A percentile compares a stretch with the other conserved stretches of the same genome.
These are phyloP conservation scores for Melinaea marsaeus DNA, from an alignment of 2,888 invertebrate genomes.

Conservation along the genomic window DNA sequence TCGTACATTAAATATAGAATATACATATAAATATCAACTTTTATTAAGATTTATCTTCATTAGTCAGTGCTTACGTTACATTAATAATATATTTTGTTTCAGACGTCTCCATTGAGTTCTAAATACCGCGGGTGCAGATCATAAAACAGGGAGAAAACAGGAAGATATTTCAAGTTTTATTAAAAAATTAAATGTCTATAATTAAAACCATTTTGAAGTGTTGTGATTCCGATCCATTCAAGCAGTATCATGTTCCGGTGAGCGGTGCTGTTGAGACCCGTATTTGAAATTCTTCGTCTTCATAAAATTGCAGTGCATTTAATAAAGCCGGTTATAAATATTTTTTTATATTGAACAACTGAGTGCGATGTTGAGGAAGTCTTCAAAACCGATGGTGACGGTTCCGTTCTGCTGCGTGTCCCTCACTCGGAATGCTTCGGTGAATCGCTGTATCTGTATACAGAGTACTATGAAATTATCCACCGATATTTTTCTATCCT, in stretches of 20 bases:
- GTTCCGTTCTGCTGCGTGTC: constrained; percentile 89
- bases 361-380: constrained; percentile 90
- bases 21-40: no score
- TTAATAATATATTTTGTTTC: constrained; percentile 39
- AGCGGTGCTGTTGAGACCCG: no score
- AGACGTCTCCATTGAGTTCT: constrained; percentile 62
- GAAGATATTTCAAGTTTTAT: no score
- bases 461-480: constrained; percentile 94
- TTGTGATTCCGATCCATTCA: no score
- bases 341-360: constrained; percentile 79
- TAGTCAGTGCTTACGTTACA: neutral
- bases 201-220: no score
- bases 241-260: no score
- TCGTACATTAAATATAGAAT: no score
- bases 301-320: neutral
- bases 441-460: constrained; percentile 92
- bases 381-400: constrained; percentile 93
- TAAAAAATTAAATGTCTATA: no score
- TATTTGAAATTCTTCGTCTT: no score
- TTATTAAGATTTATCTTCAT: neutral
- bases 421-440: constrained; percentile 89
- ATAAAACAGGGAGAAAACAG: no score
- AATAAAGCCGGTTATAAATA: constrained; percentile 2
- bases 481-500: constrained; percentile 82
- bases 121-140: constrained; percentile 14